Evolutionary conservation across 2,113 vertebrate genomes (phyloP).

Genomic region (Rhea americana): DNA sequence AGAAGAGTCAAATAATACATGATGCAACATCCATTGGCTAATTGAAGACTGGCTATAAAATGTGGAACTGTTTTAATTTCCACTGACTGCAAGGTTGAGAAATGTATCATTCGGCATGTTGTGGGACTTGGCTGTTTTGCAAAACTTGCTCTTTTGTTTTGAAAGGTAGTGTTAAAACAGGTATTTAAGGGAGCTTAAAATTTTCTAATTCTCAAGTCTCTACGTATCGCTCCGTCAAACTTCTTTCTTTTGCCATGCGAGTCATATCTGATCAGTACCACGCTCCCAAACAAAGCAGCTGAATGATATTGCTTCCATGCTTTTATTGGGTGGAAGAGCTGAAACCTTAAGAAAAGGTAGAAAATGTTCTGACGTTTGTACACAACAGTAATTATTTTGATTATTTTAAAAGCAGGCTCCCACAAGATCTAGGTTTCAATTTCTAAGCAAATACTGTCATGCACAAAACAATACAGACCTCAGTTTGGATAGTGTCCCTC

Average conservation of each 20-base stretch:
- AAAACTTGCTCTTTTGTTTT: not conserved
- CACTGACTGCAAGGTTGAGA: not conserved
- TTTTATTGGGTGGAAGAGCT: not conserved
- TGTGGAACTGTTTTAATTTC: not conserved
- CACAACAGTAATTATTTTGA: not conserved
- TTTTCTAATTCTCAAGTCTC: not conserved
- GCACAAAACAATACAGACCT: not conserved
- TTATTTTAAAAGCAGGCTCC: not conserved
- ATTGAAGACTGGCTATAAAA: not conserved
- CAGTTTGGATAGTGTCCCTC: not conserved
- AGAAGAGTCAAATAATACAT: not conserved
- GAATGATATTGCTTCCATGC: not conserved
- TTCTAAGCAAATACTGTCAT: not conserved
- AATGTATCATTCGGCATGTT: not conserved
- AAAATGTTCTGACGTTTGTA: not conserved
- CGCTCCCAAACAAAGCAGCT: not conserved
- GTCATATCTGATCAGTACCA: fast-evolving
- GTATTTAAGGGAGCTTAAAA: not conserved
- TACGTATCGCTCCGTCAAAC: not conserved
- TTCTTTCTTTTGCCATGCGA: not conserved
- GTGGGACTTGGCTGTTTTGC: not conserved
- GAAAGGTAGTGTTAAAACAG: not conserved
- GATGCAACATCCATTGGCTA: not conserved
- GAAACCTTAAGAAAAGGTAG: not conserved
- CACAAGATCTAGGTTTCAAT: not conserved